Evolutionary conservation across 1,140 invertebrate genomes (phyloP), one percentile per base, ranked within the genome.

Genomic region (Cydia splendana): DNA sequence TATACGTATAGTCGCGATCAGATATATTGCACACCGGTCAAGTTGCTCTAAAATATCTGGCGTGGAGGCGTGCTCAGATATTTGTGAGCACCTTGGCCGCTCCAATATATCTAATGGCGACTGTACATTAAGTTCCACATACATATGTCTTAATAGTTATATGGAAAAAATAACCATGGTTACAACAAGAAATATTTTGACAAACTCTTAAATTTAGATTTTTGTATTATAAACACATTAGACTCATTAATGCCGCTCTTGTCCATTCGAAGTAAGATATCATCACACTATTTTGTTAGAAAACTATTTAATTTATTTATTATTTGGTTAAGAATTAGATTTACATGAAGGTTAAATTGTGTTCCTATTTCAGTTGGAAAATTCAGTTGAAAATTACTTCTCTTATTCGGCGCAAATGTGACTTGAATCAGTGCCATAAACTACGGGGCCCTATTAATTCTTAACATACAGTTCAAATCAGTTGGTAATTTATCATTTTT

Each of bases 241-340:
- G n/a, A 53, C n/a, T 57, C n/a, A 57, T 57, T 86, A 89, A 89
- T 91, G 91, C 90, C 91, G 86, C 86, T 92, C 91, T 92, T 92
- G 91, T 92, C 91, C 82, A 88, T 91, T 82, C 15, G 85, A 83
- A 76, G 84, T 92, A 88, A 89, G 84, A 81, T 78, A 88, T 85
- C 91, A 93, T 93, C 90, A 90, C 91, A 91, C 77, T 91, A 90
- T 87, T 81, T 82, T 84, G 81, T 88, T 69, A 69, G 65, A 90
- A 80, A 87, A 81, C 69, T 89, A 87, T 85, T 85, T 87, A 87
- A 89, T 87, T 89, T 88, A 91, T 91, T 91, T 91, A 91, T 90
- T 91, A 81, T 79, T 88, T 76, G 74, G 82, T 78, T 90, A 90
- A 89, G 83, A 79, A 76, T 80, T 85, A 87, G 82, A 69, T 65